Conservation (phyloP, 2,113 vertebrate genomes). For the Grallaria varia region DNA sequence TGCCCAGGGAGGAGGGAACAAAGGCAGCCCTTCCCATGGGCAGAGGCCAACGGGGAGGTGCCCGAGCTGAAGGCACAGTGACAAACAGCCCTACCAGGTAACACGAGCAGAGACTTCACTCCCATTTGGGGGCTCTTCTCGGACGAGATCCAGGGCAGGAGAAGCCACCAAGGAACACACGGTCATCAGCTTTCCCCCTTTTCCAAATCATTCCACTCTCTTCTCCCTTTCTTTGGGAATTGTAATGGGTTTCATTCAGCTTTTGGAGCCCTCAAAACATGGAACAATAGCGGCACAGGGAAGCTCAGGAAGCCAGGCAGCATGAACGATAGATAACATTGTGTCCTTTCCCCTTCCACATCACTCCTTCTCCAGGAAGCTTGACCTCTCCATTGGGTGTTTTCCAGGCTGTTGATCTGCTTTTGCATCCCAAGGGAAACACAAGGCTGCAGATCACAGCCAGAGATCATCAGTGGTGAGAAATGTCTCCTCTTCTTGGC, state of each 20-base stretch:
- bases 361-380: slow-evolving; percentile 2
- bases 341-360: neutral
- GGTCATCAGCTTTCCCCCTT: neutral
- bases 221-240: neutral
- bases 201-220: neutral
- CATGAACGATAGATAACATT: neutral
- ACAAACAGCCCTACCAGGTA: neutral
- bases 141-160: neutral
- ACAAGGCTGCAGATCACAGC: neutral
- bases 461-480: neutral
- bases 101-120: neutral
- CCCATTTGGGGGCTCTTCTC: neutral
- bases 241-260: neutral
- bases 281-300: neutral
- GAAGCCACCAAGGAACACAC: neutral
- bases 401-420: neutral
- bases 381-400: neutral
- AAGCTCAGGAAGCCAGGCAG: neutral
- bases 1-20: neutral
- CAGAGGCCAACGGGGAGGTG: neutral
- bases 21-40: neutral
- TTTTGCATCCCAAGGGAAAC: neutral
- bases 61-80: neutral
- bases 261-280: neutral
- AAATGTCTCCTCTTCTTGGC: neutral